Conservation (phyloP, 2,797 vertebrate species). For the Myioborus melanocephalus region DNA sequence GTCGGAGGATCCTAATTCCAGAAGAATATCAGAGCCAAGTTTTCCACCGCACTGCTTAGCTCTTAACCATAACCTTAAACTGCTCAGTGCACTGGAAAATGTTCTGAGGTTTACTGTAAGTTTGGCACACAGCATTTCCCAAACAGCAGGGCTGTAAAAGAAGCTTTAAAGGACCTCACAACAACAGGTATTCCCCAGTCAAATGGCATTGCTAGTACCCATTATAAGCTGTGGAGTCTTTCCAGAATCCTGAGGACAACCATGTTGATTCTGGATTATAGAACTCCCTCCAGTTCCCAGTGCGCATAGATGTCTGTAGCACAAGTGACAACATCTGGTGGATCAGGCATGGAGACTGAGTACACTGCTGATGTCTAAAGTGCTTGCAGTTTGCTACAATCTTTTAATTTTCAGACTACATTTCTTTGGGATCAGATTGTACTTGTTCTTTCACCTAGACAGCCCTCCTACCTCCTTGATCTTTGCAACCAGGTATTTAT, state of each 20-base stretch:
- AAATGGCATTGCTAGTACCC: background rate
- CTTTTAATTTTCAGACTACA: background rate
- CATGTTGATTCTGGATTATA: background rate
- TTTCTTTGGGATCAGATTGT: background rate
- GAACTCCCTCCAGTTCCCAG: background rate
- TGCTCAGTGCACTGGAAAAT: background rate
- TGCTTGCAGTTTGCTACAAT: background rate
- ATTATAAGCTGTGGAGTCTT: background rate
- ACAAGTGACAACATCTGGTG: accelerated
- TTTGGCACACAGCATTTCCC: accelerated
- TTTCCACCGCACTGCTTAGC: background rate
- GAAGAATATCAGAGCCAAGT: background rate
- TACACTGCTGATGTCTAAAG: background rate
- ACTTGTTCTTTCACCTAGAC: background rate
- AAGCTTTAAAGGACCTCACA: background rate
- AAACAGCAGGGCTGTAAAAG: background rate
- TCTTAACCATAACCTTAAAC: background rate
- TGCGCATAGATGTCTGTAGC: accelerated
- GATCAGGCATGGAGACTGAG: background rate
- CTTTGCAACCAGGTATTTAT: background rate
- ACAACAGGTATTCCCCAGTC: background rate
- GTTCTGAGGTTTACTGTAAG: background rate
- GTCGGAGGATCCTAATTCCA: background rate
- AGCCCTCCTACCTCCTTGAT: background rate
- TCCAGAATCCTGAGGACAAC: background rate